Evolutionary conservation across 2,797 vertebrate genomes (phyloP).

Genomic region (Enteromius viviparus): DNA sequence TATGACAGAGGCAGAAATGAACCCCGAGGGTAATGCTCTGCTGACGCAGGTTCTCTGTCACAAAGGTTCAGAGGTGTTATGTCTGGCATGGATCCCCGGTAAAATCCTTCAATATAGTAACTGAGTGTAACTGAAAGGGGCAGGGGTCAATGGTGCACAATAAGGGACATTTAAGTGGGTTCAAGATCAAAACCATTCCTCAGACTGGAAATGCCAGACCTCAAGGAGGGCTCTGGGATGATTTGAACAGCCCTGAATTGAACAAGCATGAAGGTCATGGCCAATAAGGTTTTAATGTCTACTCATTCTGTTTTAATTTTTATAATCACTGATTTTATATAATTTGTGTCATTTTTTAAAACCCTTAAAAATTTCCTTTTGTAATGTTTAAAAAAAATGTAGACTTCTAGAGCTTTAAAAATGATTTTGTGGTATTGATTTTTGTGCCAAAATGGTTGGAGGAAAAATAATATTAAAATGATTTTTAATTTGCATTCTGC

Average conservation of each 20-base stretch:
- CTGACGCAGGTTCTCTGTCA: constrained; percentile 11
- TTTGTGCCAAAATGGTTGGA: not conserved
- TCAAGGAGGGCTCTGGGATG: not conserved
- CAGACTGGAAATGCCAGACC: not conserved
- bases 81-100: constrained; percentile 20
- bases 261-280: not conserved
- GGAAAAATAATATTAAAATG: not conserved
- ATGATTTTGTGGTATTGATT: not conserved
- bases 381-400: not conserved
- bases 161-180: constrained; percentile 9
- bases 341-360: not conserved
- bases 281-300: not conserved
- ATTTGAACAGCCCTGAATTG: not conserved
- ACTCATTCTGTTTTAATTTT: not conserved
- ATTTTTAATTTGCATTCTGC: not conserved
- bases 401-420: not conserved
- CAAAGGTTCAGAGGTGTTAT: constrained; percentile 8
- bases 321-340: not conserved
- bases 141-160: not conserved
- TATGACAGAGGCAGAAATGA: constrained; percentile 9
- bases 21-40: constrained; percentile 1
- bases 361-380: not conserved
- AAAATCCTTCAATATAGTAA: constrained; percentile 5
- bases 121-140: constrained; percentile 15
- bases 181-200: constrained; percentile 36